A percentile compares a stretch with the other conserved stretches of the same genome.
Conservation (phyloP, 2,797 vertebrate species). For the Parauchenoglanis ngamensis region DNA sequence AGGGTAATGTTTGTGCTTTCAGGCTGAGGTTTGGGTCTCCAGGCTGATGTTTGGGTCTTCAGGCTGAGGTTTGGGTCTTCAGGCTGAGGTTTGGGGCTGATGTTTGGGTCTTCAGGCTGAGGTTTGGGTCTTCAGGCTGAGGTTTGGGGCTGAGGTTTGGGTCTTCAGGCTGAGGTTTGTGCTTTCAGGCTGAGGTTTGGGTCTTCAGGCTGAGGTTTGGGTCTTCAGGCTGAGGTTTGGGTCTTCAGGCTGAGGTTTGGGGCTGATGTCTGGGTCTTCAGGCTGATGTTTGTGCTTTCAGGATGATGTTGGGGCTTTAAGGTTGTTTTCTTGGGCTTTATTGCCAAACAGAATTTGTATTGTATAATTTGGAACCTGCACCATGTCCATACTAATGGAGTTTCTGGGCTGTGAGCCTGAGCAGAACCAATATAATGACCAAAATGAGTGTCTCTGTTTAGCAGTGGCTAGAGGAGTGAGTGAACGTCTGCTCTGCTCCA, state of each 20-base stretch:
- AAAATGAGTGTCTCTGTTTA: constrained; percentile 17
- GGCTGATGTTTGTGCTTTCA: neutral
- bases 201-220: neutral
- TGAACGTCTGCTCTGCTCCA: neutral
- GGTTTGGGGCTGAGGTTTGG: neutral
- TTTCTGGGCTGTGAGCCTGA: constrained; percentile 3
- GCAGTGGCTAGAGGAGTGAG: neutral
- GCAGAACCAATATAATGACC: constrained; percentile 34
- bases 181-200: neutral
- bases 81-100: neutral
- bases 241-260: too few relatives aligned
- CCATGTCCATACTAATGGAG: neutral
- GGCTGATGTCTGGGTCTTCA: neutral
- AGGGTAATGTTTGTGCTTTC: neutral
- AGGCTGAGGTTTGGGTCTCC: neutral
- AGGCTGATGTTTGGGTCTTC: neutral
- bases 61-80: neutral
- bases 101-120: neutral
- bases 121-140: neutral
- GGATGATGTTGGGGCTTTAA: neutral
- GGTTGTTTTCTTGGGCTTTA: neutral
- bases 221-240: neutral
- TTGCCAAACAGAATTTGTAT: neutral
- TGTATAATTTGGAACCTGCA: neutral
- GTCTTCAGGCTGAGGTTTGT: neutral